Conservation (phyloP, 2,888 invertebrate species). For the Dryococelus australis region DNA sequence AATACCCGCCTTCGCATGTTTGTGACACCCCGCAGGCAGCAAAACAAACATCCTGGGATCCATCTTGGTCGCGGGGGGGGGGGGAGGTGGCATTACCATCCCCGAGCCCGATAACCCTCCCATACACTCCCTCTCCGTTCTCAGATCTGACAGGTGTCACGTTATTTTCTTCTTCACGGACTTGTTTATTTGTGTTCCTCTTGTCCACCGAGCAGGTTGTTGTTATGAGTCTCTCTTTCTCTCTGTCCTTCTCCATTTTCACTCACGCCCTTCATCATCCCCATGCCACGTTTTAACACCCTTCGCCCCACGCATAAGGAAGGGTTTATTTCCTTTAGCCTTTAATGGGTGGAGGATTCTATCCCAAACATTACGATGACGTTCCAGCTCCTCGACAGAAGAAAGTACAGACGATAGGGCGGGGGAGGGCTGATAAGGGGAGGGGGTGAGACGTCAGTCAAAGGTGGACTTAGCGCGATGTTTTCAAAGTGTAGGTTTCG, state of each 20-base stretch:
- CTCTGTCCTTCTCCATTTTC: neutral
- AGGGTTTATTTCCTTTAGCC: slow-evolving; percentile 16
- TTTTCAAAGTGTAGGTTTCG: neutral
- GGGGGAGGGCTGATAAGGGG: neutral
- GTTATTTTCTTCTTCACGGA: neutral
- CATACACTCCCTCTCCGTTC: neutral
- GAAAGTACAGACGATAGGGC: neutral
- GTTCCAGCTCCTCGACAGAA: neutral
- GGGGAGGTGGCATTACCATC: too few species aligned
- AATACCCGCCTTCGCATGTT: too few species aligned
- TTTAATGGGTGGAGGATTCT: neutral
- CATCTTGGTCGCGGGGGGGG: too few species aligned
- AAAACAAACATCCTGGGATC: neutral
- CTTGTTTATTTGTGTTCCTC: neutral
- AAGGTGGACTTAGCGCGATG: neutral
- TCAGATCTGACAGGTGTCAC: neutral
- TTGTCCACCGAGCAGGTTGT: neutral
- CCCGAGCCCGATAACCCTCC: neutral
- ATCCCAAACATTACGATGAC: neutral
- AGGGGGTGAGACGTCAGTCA: neutral
- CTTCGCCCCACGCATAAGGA: neutral
- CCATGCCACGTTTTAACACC: neutral
- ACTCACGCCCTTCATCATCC: neutral
- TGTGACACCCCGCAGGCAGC: neutral
- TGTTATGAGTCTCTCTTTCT: neutral